Conservation (phyloP, 2,797 vertebrate genomes). For the Halcyon smyrnensis region DNA sequence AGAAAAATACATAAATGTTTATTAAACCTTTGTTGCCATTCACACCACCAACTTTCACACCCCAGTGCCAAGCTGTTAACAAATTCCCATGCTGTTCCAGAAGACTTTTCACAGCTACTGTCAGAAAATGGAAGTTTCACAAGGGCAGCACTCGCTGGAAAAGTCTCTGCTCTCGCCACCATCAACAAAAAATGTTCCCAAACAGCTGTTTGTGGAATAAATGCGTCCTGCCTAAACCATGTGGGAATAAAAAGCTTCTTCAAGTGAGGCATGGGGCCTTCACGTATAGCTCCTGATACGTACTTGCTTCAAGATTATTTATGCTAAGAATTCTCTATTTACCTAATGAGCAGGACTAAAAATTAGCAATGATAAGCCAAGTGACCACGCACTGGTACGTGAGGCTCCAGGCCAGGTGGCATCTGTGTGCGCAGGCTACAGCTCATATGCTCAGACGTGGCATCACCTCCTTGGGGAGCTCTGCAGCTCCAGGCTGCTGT, state of each 20-base stretch:
- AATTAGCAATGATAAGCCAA: neutral
- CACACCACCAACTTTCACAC: constrained; percentile 66
- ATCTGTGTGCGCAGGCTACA: neutral
- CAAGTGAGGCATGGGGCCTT: neutral
- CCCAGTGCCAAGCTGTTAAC: constrained; percentile 60
- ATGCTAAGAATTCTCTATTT: neutral
- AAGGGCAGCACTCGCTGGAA: neutral
- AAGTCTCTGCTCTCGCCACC: constrained; percentile 28
- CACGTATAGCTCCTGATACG: neutral
- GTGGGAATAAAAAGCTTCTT: neutral
- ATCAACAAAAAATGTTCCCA: constrained; percentile 18
- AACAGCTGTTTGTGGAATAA: constrained; percentile 30
- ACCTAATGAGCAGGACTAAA: neutral
- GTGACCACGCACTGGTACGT: fast-evolving
- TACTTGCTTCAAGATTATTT: neutral
- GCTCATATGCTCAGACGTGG: fast-evolving
- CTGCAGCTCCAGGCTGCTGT: neutral
- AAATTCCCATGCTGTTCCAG: constrained; percentile 54
- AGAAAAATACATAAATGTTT: constrained; percentile 68
- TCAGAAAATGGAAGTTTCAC: constrained; percentile 50
- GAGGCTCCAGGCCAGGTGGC: neutral
- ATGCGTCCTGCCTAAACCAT: neutral
- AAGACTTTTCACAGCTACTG: constrained; percentile 65
- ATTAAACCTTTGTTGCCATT: constrained; percentile 69
- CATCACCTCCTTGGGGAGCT: neutral